These are phyloP conservation scores for Tenthredo mesomela DNA, from an alignment of 2,888 invertebrate genomes.

Conservation along the genomic window DNA sequence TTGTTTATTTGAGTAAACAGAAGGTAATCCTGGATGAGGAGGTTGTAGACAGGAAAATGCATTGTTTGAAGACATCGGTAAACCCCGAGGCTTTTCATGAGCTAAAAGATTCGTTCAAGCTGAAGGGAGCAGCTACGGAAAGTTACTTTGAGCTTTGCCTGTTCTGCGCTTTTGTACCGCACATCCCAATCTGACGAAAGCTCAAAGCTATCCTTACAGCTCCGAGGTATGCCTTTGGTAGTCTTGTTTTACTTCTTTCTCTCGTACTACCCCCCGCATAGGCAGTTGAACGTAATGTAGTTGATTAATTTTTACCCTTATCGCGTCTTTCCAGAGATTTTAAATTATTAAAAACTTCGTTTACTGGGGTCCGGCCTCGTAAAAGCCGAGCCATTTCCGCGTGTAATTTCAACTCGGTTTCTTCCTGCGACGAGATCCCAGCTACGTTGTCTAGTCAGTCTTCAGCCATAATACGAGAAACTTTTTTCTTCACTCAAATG, in stretches of 20 bases:
- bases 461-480: not conserved
- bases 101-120: constrained; percentile 42
- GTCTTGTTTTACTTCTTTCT: not conserved
- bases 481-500: too few relatives aligned
- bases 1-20: constrained; percentile 23
- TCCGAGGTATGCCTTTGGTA: constrained; percentile 19
- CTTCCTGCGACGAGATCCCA: not conserved
- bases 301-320: constrained; percentile 34
- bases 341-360: constrained; percentile 46
- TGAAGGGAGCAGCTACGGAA: not conserved
- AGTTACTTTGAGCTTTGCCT: constrained; percentile 44
- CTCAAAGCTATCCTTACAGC: constrained; percentile 22
- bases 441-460: not conserved
- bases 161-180: constrained; percentile 21
- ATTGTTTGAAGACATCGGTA: constrained; percentile 41
- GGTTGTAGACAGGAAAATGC: constrained; percentile 26
- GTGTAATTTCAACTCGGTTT: constrained; percentile 20
- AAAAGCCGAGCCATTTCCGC: not conserved
- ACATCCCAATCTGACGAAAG: constrained; percentile 32
- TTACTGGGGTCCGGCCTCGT: constrained; percentile 30
- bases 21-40: constrained; percentile 30
- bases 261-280: not conserved
- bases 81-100: constrained; percentile 8
- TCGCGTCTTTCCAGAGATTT: not conserved
- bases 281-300: not conserved